A percentile compares a stretch with the other conserved stretches of the same genome.
Evolutionary conservation across 2,888 invertebrate species (phyloP).

Genomic region (Caenorhabditis afra): DNA sequence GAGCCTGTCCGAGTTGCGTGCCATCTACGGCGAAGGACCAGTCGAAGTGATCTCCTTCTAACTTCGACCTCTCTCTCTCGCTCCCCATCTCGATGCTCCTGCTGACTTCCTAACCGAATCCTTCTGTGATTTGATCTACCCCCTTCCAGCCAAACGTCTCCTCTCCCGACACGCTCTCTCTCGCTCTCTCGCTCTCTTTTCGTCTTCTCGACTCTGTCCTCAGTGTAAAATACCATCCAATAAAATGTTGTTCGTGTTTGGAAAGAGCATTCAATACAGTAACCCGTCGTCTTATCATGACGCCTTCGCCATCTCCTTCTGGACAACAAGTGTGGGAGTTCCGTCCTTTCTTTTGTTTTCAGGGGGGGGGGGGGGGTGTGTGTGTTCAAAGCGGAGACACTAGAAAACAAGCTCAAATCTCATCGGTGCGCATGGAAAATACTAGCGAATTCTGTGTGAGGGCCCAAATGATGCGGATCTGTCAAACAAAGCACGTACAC

Average conservation of each 20-base stretch:
- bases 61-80: slow-evolving; percentile 20
- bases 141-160: slow-evolving; percentile 9
- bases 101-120: background rate
- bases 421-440: background rate
- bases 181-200: slow-evolving; percentile 9
- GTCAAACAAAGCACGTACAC: background rate
- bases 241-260: slow-evolving; percentile 12
- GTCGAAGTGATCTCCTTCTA: slow-evolving; percentile 29
- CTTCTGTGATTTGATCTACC: slow-evolving; percentile 37
- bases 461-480: background rate
- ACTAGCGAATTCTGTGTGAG: background rate
- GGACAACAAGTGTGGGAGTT: slow-evolving; percentile 1
- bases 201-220: background rate
- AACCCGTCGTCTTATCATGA: slow-evolving; percentile 4
- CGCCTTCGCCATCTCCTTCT: background rate
- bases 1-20: slow-evolving; percentile 27
- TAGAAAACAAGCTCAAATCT: too few relatives aligned
- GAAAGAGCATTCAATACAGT: background rate
- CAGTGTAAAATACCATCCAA: slow-evolving; percentile 46
- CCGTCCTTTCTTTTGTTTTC: background rate
- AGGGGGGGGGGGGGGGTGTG: too few relatives aligned
- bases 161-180: background rate
- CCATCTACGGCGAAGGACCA: slow-evolving; percentile 41
- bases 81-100: background rate
- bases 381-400: too few relatives aligned